Base-by-base conservation (phyloP, 1,140 invertebrate genomes). In the Asbolus verrucosus region DNA sequence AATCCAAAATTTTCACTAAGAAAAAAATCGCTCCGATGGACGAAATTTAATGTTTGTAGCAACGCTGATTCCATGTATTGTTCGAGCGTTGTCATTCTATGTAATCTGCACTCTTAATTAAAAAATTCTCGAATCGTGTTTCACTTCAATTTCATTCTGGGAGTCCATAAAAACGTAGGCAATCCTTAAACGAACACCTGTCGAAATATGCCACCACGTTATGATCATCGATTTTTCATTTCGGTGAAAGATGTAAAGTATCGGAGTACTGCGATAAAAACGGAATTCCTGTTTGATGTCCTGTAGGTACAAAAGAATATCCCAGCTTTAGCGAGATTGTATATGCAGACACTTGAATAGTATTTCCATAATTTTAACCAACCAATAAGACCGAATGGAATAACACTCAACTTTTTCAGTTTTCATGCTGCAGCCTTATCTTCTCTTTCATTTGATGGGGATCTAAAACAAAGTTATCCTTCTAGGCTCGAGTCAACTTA, bases 291-390 rank as follows among this genome's bases (percentile, higher is more conserved):
- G 46, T 54, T 54, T 54, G 46, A 54, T 54, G 46, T 54, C 46
- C 21, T 54, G 27, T 54, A 54, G 46, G 19, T 54, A 54, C 46
- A 54, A n/a, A n/a, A n/a, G 46, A 54, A 54, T 21, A 54, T 54
- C 46, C 46, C 27, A 54, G 46, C 46, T 54, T 54, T 54, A 27
- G 19, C 46, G 21, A 24, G 21, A 21, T 54, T 54, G 24, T 54
- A 54, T 54, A 54, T 54, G 46, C 46, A 54, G 24, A 54, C 46
- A 27, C 46, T 54, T 54, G 46, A 54, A 54, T 54, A 54, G 46
- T 54, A 54, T 54, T 54, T 54, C 46, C 46, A 54, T 54, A 54
- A 54, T 54, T 54, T 54, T 13, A 54, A 21, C 6, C 19, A 27
- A 1, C 13, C 39, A 43, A 43, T 43, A 43, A 43, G 39, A 43